Evolutionary conservation across 1,140 invertebrate species (phyloP), one percentile per base, ranked within the genome.

Genomic region (Camponotus vicinus): DNA sequence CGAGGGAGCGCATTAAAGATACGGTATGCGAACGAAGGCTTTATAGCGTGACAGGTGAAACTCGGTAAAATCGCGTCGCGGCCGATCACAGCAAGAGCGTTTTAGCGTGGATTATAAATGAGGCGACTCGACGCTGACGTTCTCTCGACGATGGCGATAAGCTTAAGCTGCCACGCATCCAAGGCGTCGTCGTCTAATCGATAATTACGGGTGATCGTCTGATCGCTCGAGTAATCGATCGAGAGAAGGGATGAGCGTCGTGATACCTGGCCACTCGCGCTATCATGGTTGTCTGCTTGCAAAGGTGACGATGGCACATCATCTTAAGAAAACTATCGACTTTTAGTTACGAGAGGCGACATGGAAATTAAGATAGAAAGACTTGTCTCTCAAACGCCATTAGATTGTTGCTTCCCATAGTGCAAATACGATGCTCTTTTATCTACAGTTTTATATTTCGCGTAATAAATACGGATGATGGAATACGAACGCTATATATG

Each of bases 101-200:
- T 78, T 86, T 64, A 85, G 37, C 55, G 83, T 87, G 67, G 83
- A 89, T 90, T 90, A 89, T 89, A 89, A 89, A 89, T 86, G 71
- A 86, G 59, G 63, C 63, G 21, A 79, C 42, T 69, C 76, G 63
- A 63, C 69, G 67, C 63, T 66, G 52, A 66, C 77, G 63, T 63
- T 85, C 82, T 89, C 88, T 85, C 82, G 18, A 37, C 82, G n/a
- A 45, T 27, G 40, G 55, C 59, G 73, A 79, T 80, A 73, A 86
- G 73, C 67, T 70, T 34, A 49, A 21, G 11, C 42, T 52, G 37
- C 55, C 42, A 52, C 11, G 49, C 45, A 66, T 9, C 45, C 69
- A 34, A 21, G 11, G 40, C 49, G 27, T 57, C 86, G 59, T 15
- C 34, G 52, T 70, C 83, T 69, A 63, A 85, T 89, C 86, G 75